Percentiles rank a stretch among this genome's conserved stretches.
These are phyloP conservation scores for Morone chrysops DNA, from an alignment of 2,113 vertebrate species.

Conservation along the genomic window DNA sequence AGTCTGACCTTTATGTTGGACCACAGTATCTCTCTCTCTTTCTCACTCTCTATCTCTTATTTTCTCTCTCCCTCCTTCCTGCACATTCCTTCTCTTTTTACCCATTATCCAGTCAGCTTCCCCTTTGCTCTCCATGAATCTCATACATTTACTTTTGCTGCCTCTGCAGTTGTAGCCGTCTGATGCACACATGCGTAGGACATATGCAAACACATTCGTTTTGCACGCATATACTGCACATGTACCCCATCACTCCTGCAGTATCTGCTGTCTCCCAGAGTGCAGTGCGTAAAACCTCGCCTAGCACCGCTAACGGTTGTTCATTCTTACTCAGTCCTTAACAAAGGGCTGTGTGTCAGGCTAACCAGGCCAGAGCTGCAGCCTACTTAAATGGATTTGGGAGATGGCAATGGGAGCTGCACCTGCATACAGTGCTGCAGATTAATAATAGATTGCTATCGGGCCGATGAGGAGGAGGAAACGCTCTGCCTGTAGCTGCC, in stretches of 20 bases:
- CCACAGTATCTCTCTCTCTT: conserved; percentile 49
- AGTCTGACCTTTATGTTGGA: conserved; percentile 81
- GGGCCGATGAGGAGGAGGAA: conserved; percentile 62
- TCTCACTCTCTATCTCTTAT: conserved; percentile 17
- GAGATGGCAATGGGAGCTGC: conserved; percentile 61
- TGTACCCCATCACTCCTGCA: conserved; percentile 7
- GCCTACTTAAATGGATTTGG: conserved; percentile 75
- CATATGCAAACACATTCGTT: conserved; percentile 30
- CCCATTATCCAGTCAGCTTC: conserved; percentile 69
- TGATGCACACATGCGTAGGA: conserved; percentile 20
- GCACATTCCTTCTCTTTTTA: conserved; percentile 48
- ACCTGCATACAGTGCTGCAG: conserved; percentile 75
- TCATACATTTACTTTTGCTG: conserved; percentile 48
- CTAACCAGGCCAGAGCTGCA: conserved; percentile 57
- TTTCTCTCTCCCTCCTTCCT: conserved; percentile 23
- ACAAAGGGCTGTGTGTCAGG: conserved; percentile 41
- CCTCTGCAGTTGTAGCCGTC: conserved; percentile 51
- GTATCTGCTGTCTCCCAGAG: conserved; percentile 12
- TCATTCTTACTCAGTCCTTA: conserved; percentile 46
- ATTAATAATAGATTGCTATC: conserved; percentile 81
- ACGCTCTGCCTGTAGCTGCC: conserved; percentile 50
- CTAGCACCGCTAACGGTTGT: conserved; percentile 27
- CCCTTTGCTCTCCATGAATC: conserved; percentile 58
- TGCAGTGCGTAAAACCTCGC: conserved; percentile 44
- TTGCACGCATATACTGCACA: conserved; percentile 9